phyloP scores from a whole-genome alignment of 2,113 vertebrate genomes.

The Megaceryle maxima region DNA sequence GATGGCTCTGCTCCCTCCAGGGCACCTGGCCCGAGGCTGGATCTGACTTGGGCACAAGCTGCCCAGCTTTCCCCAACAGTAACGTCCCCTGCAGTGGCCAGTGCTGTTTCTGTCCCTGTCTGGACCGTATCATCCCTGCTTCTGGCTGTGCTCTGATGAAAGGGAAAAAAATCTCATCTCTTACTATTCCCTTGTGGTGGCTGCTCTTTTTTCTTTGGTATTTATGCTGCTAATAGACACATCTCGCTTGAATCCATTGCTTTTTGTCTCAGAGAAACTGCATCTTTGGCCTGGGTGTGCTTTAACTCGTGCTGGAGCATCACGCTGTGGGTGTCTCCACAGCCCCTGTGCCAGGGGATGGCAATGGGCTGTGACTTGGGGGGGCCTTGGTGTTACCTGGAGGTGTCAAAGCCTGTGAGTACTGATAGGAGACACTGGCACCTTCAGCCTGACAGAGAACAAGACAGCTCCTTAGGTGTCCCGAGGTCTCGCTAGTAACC shows the following conservation, averaged over 20 bases:
- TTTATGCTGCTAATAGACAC: slow-evolving; percentile 40
- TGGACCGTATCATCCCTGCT: not conserved
- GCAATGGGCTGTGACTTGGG: not conserved
- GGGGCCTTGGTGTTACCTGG: not conserved
- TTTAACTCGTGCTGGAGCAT: not conserved
- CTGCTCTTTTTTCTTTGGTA: slow-evolving; percentile 22
- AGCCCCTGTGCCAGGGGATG: not conserved
- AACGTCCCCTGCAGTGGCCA: not conserved
- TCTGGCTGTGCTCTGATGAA: not conserved
- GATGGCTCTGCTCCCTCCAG: not conserved
- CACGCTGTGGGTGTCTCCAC: not conserved
- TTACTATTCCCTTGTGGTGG: not conserved
- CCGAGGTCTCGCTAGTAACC: not conserved
- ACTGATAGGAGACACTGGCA: not conserved
- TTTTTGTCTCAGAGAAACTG: not conserved
- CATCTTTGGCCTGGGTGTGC: not conserved
- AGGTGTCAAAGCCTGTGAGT: not conserved
- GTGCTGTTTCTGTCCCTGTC: not conserved
- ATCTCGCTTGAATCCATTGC: not conserved
- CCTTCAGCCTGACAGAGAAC: not conserved
- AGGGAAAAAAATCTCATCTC: not conserved
- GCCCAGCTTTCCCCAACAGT: not conserved
- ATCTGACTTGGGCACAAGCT: not conserved
- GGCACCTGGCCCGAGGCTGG: too few relatives aligned
- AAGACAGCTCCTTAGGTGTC: not conserved